These are phyloP conservation scores for Montipora efflorescens DNA, from an alignment of 64 coral and sea anemone genomes.

Conservation along the genomic window DNA sequence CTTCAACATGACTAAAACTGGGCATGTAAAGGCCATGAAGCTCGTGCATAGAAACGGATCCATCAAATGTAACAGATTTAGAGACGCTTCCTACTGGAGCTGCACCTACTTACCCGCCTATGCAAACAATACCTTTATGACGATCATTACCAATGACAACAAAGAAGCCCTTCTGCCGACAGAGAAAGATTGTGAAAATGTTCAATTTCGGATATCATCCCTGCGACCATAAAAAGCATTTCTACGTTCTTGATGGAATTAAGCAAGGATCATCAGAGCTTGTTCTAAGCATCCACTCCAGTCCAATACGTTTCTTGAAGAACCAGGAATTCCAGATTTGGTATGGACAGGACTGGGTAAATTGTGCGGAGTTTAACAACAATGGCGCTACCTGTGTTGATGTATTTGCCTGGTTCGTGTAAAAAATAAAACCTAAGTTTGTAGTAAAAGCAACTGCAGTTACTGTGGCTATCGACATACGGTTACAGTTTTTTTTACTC, in stretches of 20 bases:
- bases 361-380: background rate
- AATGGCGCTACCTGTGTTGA: background rate
- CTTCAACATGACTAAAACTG: background rate
- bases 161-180: background rate
- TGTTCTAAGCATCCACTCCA: background rate
- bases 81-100: background rate
- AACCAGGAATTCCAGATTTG: background rate
- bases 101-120: background rate
- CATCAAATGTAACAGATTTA: background rate
- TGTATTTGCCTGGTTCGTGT: constrained; percentile 40
- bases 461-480: too few species aligned
- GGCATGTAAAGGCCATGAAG: background rate
- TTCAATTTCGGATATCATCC: background rate
- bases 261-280: constrained; percentile 2
- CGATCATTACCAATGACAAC: background rate
- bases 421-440: background rate
- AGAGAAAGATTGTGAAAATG: too few species aligned
- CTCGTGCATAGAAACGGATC: constrained; percentile 14
- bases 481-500: too few species aligned
- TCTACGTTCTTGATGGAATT: constrained; percentile 8
- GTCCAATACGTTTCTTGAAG: background rate
- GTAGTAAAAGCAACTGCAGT: too few species aligned
- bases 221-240: background rate
- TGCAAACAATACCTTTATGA: background rate
- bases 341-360: too few species aligned